phyloP scores from a whole-genome alignment of 1,140 invertebrate species.

The Mya arenaria region DNA sequence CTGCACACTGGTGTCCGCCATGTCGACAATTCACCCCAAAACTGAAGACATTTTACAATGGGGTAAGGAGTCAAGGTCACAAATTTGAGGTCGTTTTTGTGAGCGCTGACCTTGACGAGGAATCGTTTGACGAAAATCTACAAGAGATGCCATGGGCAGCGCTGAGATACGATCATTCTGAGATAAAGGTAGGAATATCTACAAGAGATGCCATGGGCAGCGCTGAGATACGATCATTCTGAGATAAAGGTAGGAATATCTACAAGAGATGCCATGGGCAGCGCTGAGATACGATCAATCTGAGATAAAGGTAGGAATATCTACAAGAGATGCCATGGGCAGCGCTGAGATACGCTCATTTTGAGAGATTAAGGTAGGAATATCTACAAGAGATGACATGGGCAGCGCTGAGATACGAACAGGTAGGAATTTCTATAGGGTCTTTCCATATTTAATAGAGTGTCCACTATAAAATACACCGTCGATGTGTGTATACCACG shows the following conservation, averaged over 20 bases:
- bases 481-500: too few relatives aligned
- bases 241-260: constrained; percentile 80
- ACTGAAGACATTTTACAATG: constrained; percentile 86
- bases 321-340: constrained; percentile 87
- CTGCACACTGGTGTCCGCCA: constrained; percentile 87
- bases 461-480: not conserved
- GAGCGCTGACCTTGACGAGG: constrained; percentile 88
- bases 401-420: constrained; percentile 85
- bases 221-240: constrained; percentile 84
- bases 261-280: constrained; percentile 87
- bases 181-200: constrained; percentile 80
- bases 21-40: constrained; percentile 90
- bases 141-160: constrained; percentile 87
- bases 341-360: constrained; percentile 85
- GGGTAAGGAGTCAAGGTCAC: constrained; percentile 85
- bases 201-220: constrained; percentile 87
- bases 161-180: constrained; percentile 84
- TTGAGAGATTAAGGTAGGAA: constrained; percentile 40
- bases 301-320: constrained; percentile 70
- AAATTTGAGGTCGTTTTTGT: constrained; percentile 90
- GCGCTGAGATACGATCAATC: constrained; percentile 85
- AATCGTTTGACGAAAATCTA: constrained; percentile 85
- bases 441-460: not conserved
- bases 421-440: constrained; percentile 82
- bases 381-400: constrained; percentile 87